Base-by-base conservation (phyloP, 2,113 vertebrate species). In the Thunnus thynnus region DNA sequence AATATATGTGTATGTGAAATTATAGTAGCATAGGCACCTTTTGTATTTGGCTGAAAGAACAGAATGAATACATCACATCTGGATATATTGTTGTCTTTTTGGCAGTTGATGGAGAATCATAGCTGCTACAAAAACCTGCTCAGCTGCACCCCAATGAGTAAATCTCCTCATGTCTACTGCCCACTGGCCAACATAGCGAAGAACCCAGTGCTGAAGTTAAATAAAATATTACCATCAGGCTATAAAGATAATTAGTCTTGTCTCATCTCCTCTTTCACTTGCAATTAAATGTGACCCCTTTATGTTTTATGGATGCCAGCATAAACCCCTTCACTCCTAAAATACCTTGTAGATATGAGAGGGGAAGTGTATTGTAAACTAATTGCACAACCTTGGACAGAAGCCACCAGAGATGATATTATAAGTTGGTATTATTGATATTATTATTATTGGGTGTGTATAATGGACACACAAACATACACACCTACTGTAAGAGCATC, bases 221-320 rank as follows among this genome's bases (percentile, higher is more conserved):
- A 95, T 94, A 93, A 95, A 96, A 94, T 93, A 94, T 93, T 91
- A 92, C 89, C 90, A 86, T 93, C 89, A 90, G 86, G 91, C 92
- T 85, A 94, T 94, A 92, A 94, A 93, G 95, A 95, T 91, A 95
- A 96, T 96, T 95, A 94, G 92, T 92, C 91, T 83, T 86, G 89
- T 90, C 91, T 95, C 91, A 91, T 94, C 89, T 88, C 76, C 78
- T 92, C 90, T 91, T 85, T 91, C 76, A 78, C 87, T 88, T 72
- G 86, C 94, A 95, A 94, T 95, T 94, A 93, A 86, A 93, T 88
- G 87, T 94, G 94, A 95, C 94, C 94, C 83, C 86, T 91, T 78
- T 94, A 95, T 96, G 89, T 94, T 96, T 96, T 94, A 96, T 96
- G 92, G 79, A 95, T 94, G 63, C 86, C 89, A 86, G 83, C 83